Conservation (phyloP, 2,113 vertebrate species). For the Pagrus major region DNA sequence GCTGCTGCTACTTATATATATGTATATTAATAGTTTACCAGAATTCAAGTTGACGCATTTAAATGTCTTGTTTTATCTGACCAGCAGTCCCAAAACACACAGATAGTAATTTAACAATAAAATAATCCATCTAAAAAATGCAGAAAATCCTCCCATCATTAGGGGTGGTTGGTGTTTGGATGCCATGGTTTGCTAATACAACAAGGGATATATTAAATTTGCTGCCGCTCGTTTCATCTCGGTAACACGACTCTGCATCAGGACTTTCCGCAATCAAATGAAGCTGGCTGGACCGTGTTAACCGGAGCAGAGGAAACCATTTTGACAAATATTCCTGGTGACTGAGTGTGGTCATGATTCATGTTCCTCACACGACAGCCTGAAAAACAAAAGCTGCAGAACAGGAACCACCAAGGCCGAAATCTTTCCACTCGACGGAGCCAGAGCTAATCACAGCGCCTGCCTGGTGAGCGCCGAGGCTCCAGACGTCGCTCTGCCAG, state of each 20-base stretch:
- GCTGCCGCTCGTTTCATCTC: not conserved
- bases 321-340: constrained; percentile 29
- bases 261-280: constrained; percentile 27
- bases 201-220: too few relatives aligned
- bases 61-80: too few relatives aligned
- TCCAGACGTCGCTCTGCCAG: not conserved
- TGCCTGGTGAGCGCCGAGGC: not conserved
- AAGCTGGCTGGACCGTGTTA: constrained; percentile 22
- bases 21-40: too few relatives aligned
- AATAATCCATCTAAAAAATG: too few relatives aligned
- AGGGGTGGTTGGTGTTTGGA: too few relatives aligned
- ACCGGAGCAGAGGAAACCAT: constrained; percentile 39
- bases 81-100: too few relatives aligned
- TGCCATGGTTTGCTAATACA: too few relatives aligned
- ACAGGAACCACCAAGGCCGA: constrained; percentile 18
- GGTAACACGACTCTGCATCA: constrained; percentile 24
- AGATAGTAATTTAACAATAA: too few relatives aligned
- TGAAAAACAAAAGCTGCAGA: constrained; percentile 32
- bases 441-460: constrained; percentile 19
- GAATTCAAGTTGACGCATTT: too few relatives aligned
- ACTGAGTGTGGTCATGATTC: constrained; percentile 40
- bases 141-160: too few relatives aligned
- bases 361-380: constrained; percentile 32
- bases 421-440: constrained; percentile 44
- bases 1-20: not conserved